phyloP scores from a whole-genome alignment of 2,888 invertebrate species.

The Cyclophora punctaria region DNA sequence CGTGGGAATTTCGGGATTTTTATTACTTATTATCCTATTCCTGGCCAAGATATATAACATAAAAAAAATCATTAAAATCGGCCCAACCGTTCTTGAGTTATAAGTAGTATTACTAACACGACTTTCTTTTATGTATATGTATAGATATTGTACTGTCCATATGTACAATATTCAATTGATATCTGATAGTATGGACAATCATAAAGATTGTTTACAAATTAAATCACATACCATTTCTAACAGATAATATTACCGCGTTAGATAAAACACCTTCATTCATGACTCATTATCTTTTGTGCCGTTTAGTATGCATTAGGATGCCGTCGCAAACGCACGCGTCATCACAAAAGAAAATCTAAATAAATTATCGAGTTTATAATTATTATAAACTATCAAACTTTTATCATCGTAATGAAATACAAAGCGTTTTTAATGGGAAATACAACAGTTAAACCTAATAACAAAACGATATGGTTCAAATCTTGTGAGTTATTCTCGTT shows the following conservation, averaged over 20 bases:
- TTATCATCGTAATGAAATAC: constrained; percentile 50
- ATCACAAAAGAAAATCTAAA: constrained; percentile 18
- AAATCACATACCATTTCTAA: no score
- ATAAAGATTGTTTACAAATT: no score
- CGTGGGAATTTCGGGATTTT: no score
- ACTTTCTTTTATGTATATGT: no score
- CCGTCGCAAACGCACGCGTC: constrained; percentile 41
- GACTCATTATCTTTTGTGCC: constrained; percentile 27
- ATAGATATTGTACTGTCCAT: no score
- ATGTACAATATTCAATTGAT: no score
- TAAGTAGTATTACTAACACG: no score
- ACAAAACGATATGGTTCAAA: constrained; percentile 45
- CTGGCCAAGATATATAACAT: no score
- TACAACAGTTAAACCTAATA: constrained; percentile 42
- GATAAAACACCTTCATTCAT: constrained; percentile 64
- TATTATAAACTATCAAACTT: constrained; percentile 24
- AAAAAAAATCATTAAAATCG: no score
- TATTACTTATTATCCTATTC: no score
- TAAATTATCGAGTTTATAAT: constrained; percentile 9
- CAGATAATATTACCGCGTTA: constrained; percentile 34
- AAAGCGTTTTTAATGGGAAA: constrained; percentile 51
- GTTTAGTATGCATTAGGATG: constrained; percentile 59
- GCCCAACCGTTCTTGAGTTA: no score
- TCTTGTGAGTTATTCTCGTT: constrained; percentile 55
- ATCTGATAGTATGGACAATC: no score